A percentile compares a stretch with the other conserved stretches of the same genome.
Conservation (phyloP, 2,888 invertebrate species). For the Brachycybe producta region DNA sequence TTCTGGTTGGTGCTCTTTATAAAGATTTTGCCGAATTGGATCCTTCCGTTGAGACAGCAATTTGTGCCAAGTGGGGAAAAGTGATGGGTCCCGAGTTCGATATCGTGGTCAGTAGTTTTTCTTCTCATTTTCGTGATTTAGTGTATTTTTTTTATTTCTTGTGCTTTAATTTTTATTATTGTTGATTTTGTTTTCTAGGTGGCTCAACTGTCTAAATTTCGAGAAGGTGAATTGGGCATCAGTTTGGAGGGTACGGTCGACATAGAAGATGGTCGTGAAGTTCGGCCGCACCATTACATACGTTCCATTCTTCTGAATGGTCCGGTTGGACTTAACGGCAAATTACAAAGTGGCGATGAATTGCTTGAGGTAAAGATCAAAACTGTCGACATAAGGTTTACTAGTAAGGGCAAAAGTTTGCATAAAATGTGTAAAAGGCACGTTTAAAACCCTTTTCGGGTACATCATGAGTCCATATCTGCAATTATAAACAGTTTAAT, state of each 20-base stretch:
- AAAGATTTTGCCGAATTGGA: constrained; percentile 40
- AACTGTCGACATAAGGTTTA: too few species aligned
- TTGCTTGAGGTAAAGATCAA: constrained; percentile 52
- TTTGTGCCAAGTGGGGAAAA: constrained; percentile 60
- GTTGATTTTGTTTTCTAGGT: constrained; percentile 44
- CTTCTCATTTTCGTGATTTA: background rate
- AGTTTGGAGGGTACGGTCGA: constrained; percentile 97
- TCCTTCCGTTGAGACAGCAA: constrained; percentile 56
- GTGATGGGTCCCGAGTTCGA: constrained; percentile 65
- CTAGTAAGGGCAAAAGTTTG: too few species aligned
- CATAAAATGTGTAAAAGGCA: too few species aligned
- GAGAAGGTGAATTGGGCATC: constrained; percentile 83
- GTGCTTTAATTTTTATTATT: background rate
- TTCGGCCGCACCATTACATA: constrained; percentile 96
- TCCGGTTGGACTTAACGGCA: constrained; percentile 84
- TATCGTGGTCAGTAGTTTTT: constrained; percentile 53
- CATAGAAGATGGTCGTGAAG: constrained; percentile 92
- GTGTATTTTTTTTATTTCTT: constrained; percentile 8
- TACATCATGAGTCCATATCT: too few species aligned
- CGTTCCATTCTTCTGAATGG: constrained; percentile 94
- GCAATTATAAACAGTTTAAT: background rate
- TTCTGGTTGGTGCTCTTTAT: background rate
- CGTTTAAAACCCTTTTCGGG: too few species aligned
- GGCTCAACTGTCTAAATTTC: constrained; percentile 81
- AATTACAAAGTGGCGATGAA: constrained; percentile 87